phyloP scores from a whole-genome alignment of 2,797 vertebrate species.

The Sebastiscus tertius region DNA sequence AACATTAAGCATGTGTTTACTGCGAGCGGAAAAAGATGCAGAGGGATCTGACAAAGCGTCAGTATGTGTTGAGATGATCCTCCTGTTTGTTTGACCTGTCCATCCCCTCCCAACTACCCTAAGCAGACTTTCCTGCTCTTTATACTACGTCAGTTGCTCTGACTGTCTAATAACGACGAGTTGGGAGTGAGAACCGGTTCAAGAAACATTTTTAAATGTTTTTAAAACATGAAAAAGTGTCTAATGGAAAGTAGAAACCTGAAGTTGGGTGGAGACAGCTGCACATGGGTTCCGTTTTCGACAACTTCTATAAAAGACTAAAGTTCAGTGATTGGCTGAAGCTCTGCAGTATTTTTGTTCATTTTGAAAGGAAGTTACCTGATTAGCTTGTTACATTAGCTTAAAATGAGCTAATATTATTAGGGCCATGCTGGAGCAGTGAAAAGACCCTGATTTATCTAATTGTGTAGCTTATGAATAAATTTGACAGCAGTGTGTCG shows the following conservation, averaged over 20 bases:
- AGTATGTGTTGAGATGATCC: too few species aligned
- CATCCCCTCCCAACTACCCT: not conserved
- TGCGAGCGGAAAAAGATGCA: too few species aligned
- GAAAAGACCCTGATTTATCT: conserved; percentile 23
- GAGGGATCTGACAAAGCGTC: too few species aligned
- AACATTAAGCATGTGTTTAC: too few species aligned
- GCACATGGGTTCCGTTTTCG: too few species aligned
- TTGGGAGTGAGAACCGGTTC: not conserved
- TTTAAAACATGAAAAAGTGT: not conserved
- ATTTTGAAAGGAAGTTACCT: not conserved
- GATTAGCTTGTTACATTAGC: not conserved
- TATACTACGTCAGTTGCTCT: not conserved
- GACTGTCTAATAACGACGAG: not conserved
- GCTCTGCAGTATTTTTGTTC: not conserved
- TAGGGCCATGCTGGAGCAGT: not conserved
- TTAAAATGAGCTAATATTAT: not conserved
- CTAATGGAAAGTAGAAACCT: not conserved
- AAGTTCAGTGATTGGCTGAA: not conserved
- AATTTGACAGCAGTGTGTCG: conserved; percentile 13
- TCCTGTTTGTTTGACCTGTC: not conserved
- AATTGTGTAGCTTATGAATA: conserved; percentile 41
- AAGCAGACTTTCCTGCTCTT: not conserved
- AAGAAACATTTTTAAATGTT: not conserved
- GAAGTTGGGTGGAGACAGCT: not conserved
- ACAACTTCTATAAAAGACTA: not conserved